These are phyloP conservation scores for Agelaius tricolor DNA, from an alignment of 2,113 vertebrate genomes.

Conservation along the genomic window DNA sequence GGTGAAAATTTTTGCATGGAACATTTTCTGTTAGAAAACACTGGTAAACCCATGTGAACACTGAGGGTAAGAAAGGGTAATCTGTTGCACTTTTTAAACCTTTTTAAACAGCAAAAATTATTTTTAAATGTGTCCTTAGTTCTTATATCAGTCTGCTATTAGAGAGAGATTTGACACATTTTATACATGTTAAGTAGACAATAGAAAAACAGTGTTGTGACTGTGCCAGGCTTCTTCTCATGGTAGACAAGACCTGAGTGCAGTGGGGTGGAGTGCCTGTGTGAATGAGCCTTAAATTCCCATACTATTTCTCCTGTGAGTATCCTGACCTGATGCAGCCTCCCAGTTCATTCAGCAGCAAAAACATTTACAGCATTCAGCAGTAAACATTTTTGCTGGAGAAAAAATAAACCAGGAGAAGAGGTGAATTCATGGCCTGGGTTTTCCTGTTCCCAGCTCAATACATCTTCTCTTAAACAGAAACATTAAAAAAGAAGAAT, in stretches of 20 bases:
- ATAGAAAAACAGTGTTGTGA: not conserved
- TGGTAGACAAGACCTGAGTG: not conserved
- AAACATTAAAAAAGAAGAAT: not conserved
- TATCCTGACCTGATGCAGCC: not conserved
- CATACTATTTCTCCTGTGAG: not conserved
- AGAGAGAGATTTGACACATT: not conserved
- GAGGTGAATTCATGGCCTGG: not conserved
- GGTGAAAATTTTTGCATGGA: not conserved
- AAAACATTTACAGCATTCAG: not conserved
- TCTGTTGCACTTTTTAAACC: not conserved
- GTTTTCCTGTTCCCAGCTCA: not conserved
- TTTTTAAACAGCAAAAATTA: not conserved
- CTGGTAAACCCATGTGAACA: not conserved
- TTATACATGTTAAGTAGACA: not conserved
- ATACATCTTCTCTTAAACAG: not conserved
- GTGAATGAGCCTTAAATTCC: not conserved
- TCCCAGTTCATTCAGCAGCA: not conserved
- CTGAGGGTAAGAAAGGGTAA: not conserved
- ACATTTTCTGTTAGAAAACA: not conserved
- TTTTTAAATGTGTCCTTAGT: not conserved
- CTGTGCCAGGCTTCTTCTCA: not conserved
- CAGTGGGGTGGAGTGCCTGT: not conserved
- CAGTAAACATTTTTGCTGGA: not conserved
- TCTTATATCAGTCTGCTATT: not conserved
- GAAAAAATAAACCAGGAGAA: not conserved